These are phyloP conservation scores for Gulo gulo DNA, from an alignment of 2,113 vertebrate genomes.

Conservation along the genomic window DNA sequence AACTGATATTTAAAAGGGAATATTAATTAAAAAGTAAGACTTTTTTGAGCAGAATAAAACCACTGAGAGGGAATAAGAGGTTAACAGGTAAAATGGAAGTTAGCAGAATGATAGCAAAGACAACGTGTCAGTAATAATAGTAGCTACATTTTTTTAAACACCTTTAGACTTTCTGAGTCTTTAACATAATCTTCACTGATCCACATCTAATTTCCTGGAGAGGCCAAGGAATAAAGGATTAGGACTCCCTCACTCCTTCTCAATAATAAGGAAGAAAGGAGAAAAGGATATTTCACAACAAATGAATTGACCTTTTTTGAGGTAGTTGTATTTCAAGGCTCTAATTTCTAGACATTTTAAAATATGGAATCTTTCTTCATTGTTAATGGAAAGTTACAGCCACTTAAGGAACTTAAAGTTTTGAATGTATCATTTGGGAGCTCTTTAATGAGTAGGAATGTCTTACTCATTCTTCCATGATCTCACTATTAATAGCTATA, in stretches of 20 bases:
- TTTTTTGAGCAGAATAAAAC: background rate
- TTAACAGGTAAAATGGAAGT: background rate
- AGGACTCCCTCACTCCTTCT: background rate
- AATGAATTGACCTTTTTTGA: background rate
- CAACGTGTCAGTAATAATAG: background rate
- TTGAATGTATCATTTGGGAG: constrained; percentile 54
- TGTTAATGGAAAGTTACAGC: constrained; percentile 57
- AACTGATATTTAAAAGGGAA: background rate
- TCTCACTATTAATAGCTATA: constrained; percentile 64
- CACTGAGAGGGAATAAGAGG: background rate
- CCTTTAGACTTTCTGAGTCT: background rate
- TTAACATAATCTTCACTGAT: background rate
- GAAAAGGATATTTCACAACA: background rate
- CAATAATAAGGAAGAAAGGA: background rate
- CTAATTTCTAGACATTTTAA: constrained; percentile 46
- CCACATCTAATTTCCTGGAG: background rate
- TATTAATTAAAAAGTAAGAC: background rate
- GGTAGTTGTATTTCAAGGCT: background rate
- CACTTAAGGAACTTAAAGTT: constrained; percentile 29
- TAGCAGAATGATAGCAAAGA: background rate
- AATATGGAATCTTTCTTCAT: constrained; percentile 33
- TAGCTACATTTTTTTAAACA: background rate
- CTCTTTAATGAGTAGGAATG: constrained; percentile 51
- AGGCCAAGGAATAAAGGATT: background rate
- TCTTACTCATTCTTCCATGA: constrained; percentile 55